A percentile compares a stretch with the other conserved stretches of the same genome.
These are phyloP conservation scores for Catotricha subobsoleta DNA, from an alignment of 2,888 invertebrate genomes.

Conservation along the genomic window DNA sequence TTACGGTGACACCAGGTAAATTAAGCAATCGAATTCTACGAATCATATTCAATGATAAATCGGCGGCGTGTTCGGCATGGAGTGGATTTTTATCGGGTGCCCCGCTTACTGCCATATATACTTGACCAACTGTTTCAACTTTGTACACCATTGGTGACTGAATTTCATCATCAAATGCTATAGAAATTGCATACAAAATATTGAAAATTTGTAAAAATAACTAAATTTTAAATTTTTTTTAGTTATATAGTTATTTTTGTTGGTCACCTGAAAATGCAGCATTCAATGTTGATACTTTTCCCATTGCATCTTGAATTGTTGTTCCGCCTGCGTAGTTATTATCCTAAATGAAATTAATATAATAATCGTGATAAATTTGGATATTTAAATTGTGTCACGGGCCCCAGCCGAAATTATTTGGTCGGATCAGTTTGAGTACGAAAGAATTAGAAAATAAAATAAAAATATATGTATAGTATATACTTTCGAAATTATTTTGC, in stretches of 20 bases:
- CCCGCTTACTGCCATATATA: constrained; percentile 83
- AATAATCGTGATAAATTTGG: too few species aligned
- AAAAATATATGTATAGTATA: too few species aligned
- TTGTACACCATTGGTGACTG: constrained; percentile 77
- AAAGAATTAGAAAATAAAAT: too few species aligned
- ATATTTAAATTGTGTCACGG: too few species aligned
- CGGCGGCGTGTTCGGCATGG: constrained; percentile 62
- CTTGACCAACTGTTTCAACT: constrained; percentile 86
- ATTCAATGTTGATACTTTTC: constrained; percentile 69
- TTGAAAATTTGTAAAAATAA: too few species aligned
- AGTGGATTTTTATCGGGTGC: constrained; percentile 56
- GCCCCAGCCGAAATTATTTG: too few species aligned
- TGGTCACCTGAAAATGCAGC: constrained; percentile 68
- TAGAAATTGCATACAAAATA: too few species aligned
- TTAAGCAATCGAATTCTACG: constrained; percentile 46
- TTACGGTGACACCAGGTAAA: constrained; percentile 42
- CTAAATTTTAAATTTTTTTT: too few species aligned
- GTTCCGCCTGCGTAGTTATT: constrained; percentile 9
- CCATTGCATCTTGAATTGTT: constrained; percentile 42
- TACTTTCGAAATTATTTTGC: too few species aligned
- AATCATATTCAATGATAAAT: constrained; percentile 58
- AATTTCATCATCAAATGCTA: constrained; percentile 66
- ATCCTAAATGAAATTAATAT: constrained; percentile 7
- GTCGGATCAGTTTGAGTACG: too few species aligned
- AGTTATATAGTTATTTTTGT: too few species aligned